Conservation (phyloP, 2,888 invertebrate species). For the Eilema depressum region DNA sequence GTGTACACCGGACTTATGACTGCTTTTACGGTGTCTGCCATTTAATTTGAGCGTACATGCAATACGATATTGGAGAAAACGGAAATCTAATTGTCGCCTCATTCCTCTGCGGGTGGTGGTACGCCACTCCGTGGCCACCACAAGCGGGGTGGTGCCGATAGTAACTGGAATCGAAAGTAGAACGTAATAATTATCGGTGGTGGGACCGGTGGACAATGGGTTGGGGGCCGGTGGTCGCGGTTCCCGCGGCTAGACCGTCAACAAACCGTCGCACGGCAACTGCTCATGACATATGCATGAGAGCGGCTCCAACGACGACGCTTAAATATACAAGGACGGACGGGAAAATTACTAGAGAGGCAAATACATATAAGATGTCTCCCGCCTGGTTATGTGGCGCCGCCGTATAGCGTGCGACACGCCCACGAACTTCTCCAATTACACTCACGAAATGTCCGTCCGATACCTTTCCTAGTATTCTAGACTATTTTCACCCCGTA, state of each 20-base stretch:
- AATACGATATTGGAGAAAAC: conserved; percentile 74
- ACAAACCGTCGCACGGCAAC: conserved; percentile 86
- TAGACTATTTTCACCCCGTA: conserved; percentile 73
- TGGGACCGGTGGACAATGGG: conserved; percentile 60
- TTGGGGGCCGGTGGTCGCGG: conserved; percentile 71
- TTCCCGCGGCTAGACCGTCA: conserved; percentile 83
- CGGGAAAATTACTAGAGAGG: conserved; percentile 81
- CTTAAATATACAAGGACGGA: conserved; percentile 84
- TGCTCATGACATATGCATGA: conserved; percentile 87
- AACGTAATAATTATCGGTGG: conserved; percentile 82
- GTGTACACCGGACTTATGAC: conserved; percentile 70
- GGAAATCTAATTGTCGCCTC: conserved; percentile 81
- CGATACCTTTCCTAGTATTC: conserved; percentile 71
- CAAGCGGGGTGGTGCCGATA: conserved; percentile 70
- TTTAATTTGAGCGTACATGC: conserved; percentile 82
- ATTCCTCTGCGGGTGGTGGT: conserved; percentile 68
- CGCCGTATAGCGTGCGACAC: conserved; percentile 71
- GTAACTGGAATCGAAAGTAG: conserved; percentile 79
- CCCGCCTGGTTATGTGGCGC: conserved; percentile 58
- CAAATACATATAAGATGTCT: conserved; percentile 83
- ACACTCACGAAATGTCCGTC: conserved; percentile 77
- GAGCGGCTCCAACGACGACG: conserved; percentile 76
- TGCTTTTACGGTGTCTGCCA: conserved; percentile 77
- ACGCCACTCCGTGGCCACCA: conserved; percentile 48
- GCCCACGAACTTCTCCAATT: conserved; percentile 73